A percentile compares a stretch with the other conserved stretches of the same genome.
Evolutionary conservation across 2,113 vertebrate genomes (phyloP).

Genomic region (Misgurnus mizolepis): DNA sequence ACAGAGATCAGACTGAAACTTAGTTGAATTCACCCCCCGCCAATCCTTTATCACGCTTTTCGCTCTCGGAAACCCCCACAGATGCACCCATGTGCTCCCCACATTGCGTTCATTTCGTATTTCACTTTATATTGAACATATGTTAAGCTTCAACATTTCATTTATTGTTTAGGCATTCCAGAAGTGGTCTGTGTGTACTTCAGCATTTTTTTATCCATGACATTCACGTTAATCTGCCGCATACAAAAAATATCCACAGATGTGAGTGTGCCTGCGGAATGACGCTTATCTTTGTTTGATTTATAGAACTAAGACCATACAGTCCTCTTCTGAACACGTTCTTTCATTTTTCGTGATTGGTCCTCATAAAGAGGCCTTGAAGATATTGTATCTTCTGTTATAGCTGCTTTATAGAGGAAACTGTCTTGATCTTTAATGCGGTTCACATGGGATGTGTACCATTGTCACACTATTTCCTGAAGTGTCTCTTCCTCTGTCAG

Average conservation of each 20-base stretch:
- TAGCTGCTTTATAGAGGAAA: background rate
- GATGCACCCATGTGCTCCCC: constrained; percentile 28
- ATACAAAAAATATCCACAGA: constrained; percentile 20
- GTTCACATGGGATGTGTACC: constrained; percentile 10
- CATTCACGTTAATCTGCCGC: constrained; percentile 27
- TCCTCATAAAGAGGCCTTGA: background rate
- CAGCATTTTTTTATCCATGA: constrained; percentile 24
- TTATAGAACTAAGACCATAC: background rate
- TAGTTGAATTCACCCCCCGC: constrained; percentile 25
- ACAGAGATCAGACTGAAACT: constrained; percentile 24
- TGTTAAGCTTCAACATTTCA: constrained; percentile 42
- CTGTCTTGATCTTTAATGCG: constrained; percentile 22
- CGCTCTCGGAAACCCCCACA: background rate
- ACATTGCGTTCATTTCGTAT: constrained; percentile 45
- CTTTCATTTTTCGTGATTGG: background rate
- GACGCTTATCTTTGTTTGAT: constrained; percentile 14
- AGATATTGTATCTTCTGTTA: background rate
- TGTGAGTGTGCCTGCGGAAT: constrained; percentile 18
- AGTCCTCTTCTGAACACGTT: background rate
- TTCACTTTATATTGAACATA: constrained; percentile 46
- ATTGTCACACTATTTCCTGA: constrained; percentile 23
- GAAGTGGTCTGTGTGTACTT: constrained; percentile 27
- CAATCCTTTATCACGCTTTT: constrained; percentile 2
- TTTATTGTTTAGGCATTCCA: constrained; percentile 43
- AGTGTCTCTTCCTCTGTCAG: constrained; percentile 19